Evolutionary conservation across 2,888 invertebrate species (phyloP), one percentile per base, ranked within the genome.

Genomic region (Brachypalpus laphriformis): DNA sequence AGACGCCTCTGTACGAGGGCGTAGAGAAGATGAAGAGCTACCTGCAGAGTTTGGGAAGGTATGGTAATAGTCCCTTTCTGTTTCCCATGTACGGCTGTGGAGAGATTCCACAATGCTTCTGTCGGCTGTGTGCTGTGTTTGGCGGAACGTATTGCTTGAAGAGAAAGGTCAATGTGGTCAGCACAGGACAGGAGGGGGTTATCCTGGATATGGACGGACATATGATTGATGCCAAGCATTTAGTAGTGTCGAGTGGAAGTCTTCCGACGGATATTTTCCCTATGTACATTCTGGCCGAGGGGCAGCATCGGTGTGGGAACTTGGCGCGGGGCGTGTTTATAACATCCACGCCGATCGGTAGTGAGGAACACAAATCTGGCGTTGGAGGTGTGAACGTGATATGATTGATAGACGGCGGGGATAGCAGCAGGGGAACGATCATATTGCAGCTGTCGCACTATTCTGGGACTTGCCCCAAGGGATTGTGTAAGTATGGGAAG

Each of bases 71-170:
- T 4, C 98, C 99, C 0, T 99, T 98, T 93, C 93, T 99, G 14
- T 98, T 97, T 95, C 97, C 98, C 1, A 95, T 99, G 94, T 99
- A 99, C 91, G 99, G 99, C 28, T 97, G 97, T 90, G 99, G 98
- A 7, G 99, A 99, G 92, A 93, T 99, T 89, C 97, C 98, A 0
- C 99, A 99, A 92, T 97, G 97, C 89, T 99, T 99, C 92, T 98
- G 98, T 74, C 95, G 97, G 87, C 93, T 99, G 78, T 98, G 98
- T 92, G 99, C 99, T n/a, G 99, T 99, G 2, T 99, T 97, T 93
- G 99, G 99, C 71, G 99, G 98, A 22, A 94, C 97, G 16, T 99
- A 98, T 91, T 98, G 98, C 90, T 93, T 99, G 51, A 96, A 97
- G 90, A 94, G 97, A 87, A 94, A 95, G 9, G 94, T 97, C 42